Percentiles rank a stretch among this genome's conserved stretches.
Evolutionary conservation across 1,140 invertebrate genomes (phyloP).

Genomic region (Eriocheir sinensis): DNA sequence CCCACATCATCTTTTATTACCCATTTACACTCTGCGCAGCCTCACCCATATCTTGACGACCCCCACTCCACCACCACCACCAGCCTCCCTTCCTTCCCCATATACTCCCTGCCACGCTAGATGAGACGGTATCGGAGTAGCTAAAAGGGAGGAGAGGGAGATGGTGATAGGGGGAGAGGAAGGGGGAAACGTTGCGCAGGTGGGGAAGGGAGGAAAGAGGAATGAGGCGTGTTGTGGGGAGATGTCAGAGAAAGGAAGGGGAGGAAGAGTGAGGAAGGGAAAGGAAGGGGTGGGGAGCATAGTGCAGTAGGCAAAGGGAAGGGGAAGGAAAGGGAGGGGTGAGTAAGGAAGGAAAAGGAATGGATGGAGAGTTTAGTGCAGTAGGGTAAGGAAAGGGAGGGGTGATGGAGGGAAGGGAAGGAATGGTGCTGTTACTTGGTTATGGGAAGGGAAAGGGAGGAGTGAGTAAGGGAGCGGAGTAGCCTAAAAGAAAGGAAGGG

Average conservation of each 20-base stretch:
- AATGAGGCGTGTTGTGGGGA: not conserved
- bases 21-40: not conserved
- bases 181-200: not conserved
- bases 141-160: not conserved
- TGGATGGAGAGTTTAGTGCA: not conserved
- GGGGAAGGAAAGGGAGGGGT: no score
- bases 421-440: not conserved
- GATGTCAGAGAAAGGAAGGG: not conserved
- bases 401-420: not conserved
- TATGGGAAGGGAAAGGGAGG: not conserved
- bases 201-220: not conserved
- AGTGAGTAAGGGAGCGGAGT: no score
- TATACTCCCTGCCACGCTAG: not conserved
- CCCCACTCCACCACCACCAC: no score
- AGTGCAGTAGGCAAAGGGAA: not conserved
- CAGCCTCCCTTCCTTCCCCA: not conserved
- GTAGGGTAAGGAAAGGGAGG: not conserved
- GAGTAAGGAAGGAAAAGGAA: no score
- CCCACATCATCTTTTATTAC: not conserved
- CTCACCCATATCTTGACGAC: no score
- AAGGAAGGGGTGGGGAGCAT: not conserved
- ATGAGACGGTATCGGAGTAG: not conserved
- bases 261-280: not conserved
- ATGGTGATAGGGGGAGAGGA: not conserved
- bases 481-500: not conserved